Evolutionary conservation across 2,113 vertebrate species (phyloP).

Genomic region (Podarcis cretensis): DNA sequence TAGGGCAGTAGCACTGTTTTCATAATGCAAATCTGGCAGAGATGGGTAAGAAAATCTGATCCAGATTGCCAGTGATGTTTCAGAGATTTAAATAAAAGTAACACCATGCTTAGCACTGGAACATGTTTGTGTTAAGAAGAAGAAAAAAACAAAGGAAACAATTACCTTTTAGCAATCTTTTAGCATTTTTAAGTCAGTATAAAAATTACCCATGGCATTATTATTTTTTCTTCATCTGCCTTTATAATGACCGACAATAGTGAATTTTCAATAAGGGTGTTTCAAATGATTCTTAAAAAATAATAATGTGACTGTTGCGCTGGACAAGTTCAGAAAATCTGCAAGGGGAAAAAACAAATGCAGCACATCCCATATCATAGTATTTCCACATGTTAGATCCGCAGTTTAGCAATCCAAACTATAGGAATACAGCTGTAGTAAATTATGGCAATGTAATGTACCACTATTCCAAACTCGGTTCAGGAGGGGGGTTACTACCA

Average conservation of each 20-base stretch:
- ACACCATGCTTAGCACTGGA: not conserved
- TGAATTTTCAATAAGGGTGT: not conserved
- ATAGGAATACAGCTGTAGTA: too few species aligned
- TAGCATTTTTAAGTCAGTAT: not conserved
- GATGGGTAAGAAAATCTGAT: accelerated
- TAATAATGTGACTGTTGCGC: not conserved
- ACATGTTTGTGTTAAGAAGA: not conserved
- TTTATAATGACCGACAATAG: not conserved
- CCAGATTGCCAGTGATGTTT: not conserved
- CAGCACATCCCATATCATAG: not conserved
- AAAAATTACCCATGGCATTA: not conserved
- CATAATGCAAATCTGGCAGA: not conserved
- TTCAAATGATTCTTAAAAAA: not conserved
- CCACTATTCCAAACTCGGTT: too few species aligned
- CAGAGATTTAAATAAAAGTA: slow-evolving; percentile 6
- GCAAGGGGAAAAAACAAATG: not conserved
- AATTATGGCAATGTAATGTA: too few species aligned
- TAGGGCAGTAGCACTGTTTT: slow-evolving; percentile 14
- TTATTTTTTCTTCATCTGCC: not conserved
- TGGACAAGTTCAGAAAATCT: not conserved
- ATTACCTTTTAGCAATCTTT: not conserved
- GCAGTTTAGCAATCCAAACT: too few species aligned
- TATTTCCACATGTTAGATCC: not conserved
- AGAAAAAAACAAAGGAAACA: not conserved
- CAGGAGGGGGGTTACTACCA: too few species aligned